Base-by-base conservation (phyloP, 2,113 vertebrate species). In the Sinocyclocheilus rhinocerous region DNA sequence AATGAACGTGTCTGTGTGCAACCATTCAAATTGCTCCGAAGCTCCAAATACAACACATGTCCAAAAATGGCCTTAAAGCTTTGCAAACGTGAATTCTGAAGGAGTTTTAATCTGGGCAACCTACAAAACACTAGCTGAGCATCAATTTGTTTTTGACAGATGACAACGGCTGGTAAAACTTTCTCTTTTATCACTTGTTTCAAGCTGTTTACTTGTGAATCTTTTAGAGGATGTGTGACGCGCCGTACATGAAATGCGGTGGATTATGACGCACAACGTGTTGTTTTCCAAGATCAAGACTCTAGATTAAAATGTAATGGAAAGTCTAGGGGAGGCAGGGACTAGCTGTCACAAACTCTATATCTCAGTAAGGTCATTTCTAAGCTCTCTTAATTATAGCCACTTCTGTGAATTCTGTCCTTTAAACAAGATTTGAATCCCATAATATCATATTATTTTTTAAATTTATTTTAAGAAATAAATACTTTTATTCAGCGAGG, bases 21-120 rank as follows among this genome's bases (percentile, higher is more conserved):
- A 65, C 26, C 26, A 55, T 52, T 69, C 24, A 33, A 70, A 15
- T 45, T 4, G 20, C 8, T 29, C n/a, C 5, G 20, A 69, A 67
- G 13, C 70, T 7, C 70, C 70, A 50, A 6, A 22, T 3, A 10
- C 75, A 82, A 48, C 42, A 36, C 29, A 12, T 11, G 24, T 33
- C 24, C 20, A 50, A 82, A 82, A 52, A 82, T 11, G 13, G 80
- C 36, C 61, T 81, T 63, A 6, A 18, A 63, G 78, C 6, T 36
- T n/a, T 22, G 36, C 33, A 24, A 59, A 24, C 9, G 22, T 42
- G 33, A 33, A 70, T 4, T n/a, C 72, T 4, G 72, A 75, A 73
- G 18, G 45, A 52, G 75, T 55, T 52, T 77, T 77, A 55, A 77
- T 78, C 76, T 33, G 76, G 18, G 22, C 4, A 78, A 29, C 24